Evolutionary conservation across 2,797 vertebrate species (phyloP).

Genomic region (Hylomyscus alleni): DNA sequence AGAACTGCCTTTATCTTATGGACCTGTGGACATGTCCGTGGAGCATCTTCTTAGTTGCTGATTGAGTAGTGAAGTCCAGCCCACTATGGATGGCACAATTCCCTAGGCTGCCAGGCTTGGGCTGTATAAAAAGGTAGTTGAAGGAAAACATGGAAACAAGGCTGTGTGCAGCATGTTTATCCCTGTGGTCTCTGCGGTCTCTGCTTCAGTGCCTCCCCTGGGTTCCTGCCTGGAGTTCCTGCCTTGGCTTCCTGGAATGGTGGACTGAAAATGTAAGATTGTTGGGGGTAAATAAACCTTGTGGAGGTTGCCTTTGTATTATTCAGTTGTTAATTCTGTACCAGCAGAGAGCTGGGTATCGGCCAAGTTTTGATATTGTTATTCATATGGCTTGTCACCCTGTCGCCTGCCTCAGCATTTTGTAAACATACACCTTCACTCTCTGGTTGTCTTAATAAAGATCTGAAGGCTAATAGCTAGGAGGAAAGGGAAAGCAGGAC

Average conservation of each 20-base stretch:
- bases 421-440: not conserved
- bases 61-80: not conserved
- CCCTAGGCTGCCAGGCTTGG: not conserved
- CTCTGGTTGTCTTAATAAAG: not conserved
- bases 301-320: not conserved
- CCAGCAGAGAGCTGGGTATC: not conserved
- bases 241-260: not conserved
- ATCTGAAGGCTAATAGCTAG: not conserved
- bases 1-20: not conserved
- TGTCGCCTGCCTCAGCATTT: not conserved
- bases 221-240: not conserved
- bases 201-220: not conserved
- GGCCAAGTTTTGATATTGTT: not conserved
- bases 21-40: not conserved
- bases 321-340: not conserved
- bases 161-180: not conserved
- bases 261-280: not conserved
- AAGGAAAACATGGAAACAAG: not conserved
- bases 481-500: not conserved
- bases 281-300: not conserved
- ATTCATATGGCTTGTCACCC: not conserved
- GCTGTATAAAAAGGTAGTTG: not conserved
- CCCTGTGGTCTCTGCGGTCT: not conserved
- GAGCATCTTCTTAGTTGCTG: not conserved
- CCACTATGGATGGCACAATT: not conserved